Percentiles rank a stretch among this genome's conserved stretches.
Evolutionary conservation across 1,140 invertebrate species (phyloP).

Genomic region (Penaeus japonicus): DNA sequence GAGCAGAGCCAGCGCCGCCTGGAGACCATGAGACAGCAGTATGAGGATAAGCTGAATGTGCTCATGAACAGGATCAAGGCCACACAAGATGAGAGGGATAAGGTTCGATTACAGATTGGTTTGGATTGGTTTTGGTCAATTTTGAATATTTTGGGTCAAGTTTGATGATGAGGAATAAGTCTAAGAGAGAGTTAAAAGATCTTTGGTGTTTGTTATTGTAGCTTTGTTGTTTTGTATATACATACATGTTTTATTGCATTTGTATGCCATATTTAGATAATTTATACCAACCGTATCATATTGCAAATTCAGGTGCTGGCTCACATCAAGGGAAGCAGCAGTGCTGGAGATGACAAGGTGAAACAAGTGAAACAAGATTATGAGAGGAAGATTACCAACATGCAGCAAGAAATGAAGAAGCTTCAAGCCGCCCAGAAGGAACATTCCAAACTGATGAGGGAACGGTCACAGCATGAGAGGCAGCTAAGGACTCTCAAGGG

Average conservation of each 20-base stretch:
- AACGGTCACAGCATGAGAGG: constrained; percentile 83
- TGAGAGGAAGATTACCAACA: constrained; percentile 81
- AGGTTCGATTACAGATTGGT: constrained; percentile 74
- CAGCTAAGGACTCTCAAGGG: constrained; percentile 80
- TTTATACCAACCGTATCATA: too few species aligned
- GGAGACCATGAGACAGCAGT: constrained; percentile 84
- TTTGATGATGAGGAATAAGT: too few species aligned
- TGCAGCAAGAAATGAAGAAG: constrained; percentile 88
- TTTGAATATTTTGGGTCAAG: too few species aligned
- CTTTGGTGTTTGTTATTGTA: too few species aligned
- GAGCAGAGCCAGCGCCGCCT: constrained; percentile 86
- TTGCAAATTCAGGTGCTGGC: constrained; percentile 49
- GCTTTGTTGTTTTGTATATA: too few species aligned
- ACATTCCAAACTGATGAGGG: constrained; percentile 82
- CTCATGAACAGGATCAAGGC: constrained; percentile 86
- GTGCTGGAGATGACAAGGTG: constrained; percentile 61
- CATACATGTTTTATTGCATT: too few species aligned
- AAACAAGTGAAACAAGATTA: constrained; percentile 84
- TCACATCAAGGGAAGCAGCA: constrained; percentile 58
- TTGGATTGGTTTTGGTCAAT: neutral
- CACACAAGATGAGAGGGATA: constrained; percentile 93
- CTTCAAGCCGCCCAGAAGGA: constrained; percentile 89
- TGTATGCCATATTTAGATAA: too few species aligned
- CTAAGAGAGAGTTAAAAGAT: too few species aligned
- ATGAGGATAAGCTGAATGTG: constrained; percentile 92